phyloP scores from a whole-genome alignment of 2,888 invertebrate species.

The Julus scanicus region DNA sequence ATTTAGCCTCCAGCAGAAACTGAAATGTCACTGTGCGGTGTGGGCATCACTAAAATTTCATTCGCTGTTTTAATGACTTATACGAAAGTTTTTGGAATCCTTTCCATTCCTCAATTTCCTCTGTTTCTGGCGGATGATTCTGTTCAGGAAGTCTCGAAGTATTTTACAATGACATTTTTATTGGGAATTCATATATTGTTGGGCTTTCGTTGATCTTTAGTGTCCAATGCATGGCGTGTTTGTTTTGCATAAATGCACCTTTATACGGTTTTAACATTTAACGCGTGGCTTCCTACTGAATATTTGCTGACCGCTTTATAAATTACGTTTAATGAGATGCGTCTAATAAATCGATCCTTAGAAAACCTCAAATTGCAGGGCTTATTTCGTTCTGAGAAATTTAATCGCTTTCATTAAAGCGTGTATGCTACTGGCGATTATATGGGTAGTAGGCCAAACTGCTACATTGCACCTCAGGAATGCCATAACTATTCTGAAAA shows the following conservation, averaged over 20 bases:
- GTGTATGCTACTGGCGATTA: not conserved
- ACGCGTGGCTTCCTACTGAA: not conserved
- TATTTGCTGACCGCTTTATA: conserved; percentile 30
- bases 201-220: not conserved
- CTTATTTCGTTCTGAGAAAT: not conserved
- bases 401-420: not conserved
- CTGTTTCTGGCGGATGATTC: conserved; percentile 10
- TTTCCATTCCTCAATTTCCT: conserved; percentile 9
- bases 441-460: no score
- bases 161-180: conserved; percentile 18
- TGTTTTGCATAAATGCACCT: not conserved
- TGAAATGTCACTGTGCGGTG: not conserved
- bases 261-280: not conserved
- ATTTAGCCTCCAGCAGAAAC: not conserved
- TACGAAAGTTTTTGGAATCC: not conserved
- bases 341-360: conserved; percentile 24
- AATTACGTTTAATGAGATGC: conserved; percentile 37
- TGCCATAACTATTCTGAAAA: no score
- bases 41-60: not conserved
- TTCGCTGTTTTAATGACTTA: not conserved
- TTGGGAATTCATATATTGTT: conserved; percentile 9
- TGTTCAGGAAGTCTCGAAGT: not conserved
- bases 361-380: not conserved
- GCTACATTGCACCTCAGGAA: no score
- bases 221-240: not conserved